Evolutionary conservation across 2,888 invertebrate genomes (phyloP), one percentile per base, ranked within the genome.

Genomic region (Nomada fucata): DNA sequence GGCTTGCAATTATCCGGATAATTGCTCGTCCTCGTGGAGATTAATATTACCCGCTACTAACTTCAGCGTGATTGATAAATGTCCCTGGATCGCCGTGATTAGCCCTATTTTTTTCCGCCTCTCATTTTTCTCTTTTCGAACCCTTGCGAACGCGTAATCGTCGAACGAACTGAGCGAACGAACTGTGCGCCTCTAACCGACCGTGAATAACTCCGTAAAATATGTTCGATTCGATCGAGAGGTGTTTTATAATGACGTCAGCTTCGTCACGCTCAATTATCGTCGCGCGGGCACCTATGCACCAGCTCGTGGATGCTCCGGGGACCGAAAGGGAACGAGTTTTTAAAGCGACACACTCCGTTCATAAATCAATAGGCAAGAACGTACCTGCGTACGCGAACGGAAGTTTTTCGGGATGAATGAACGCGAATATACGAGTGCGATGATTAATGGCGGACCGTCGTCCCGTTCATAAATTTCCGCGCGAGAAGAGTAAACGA

Each of bases 381-480:
- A 42, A 13, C 5, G 15, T 23, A 67, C 67, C 36, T 36, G 60
- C n/a, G 75, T 20, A 60, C 59, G 59, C 50, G 79, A 36, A 52
- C 36, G 55, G 59, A 60, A 71, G 72, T 83, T 84, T 86, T 77
- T 68, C 60, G 36, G 77, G 44, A 55, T 52, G 79, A 77, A 79
- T 67, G 79, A 73, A 71, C 68, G 74, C 81, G 83, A 81, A 77
- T 81, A 47, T 47, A 74, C 74, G 73, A 77, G 76, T 57, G 55
- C 57, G 59, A 74, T 87, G 87, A 86, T 87, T 87, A 84, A 86
- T 87, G 87, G 77, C 63, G 71, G 79, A 79, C 44, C 82, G 79
- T 63, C 67, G 76, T 71, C 57, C 70, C 83, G 88, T 88, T 90
- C 83, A 89, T 88, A 89, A 89, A 88, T 89, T 81, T 87, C 77